Conservation (phyloP, 2,888 invertebrate genomes). For the Eilema sororculum region DNA sequence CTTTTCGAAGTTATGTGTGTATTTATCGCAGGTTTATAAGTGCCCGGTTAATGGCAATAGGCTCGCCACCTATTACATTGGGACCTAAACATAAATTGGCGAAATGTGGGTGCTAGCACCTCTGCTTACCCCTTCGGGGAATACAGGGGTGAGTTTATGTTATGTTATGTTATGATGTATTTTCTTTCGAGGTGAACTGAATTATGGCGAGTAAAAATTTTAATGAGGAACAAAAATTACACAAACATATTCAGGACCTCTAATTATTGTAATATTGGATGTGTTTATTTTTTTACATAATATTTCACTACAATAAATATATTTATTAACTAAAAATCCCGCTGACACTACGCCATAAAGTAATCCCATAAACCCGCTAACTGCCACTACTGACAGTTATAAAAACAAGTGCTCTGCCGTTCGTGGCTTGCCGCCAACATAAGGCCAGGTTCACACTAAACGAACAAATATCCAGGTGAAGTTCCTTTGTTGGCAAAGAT, state of each 20-base stretch:
- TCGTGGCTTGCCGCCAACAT: constrained; percentile 15
- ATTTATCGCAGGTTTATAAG: too few relatives aligned
- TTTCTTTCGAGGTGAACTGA: too few relatives aligned
- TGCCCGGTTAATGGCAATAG: too few relatives aligned
- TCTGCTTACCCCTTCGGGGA: too few relatives aligned
- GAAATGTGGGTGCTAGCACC: too few relatives aligned
- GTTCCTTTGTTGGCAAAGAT: too few relatives aligned
- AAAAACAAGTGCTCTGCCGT: constrained; percentile 13
- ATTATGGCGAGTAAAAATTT: too few relatives aligned
- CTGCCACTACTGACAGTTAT: constrained; percentile 14
- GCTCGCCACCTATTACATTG: too few relatives aligned
- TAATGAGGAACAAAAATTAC: background rate
- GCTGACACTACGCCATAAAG: constrained; percentile 13
- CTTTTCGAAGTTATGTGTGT: too few relatives aligned
- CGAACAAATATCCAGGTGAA: background rate
- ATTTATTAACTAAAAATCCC: background rate
- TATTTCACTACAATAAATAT: background rate
- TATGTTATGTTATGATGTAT: too few relatives aligned
- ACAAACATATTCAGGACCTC: background rate
- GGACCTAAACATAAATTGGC: too few relatives aligned
- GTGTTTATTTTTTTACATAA: background rate
- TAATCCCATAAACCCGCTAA: constrained; percentile 16
- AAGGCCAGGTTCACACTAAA: background rate
- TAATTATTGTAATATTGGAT: background rate
- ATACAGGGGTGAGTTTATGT: too few relatives aligned